Evolutionary conservation across 2,888 invertebrate genomes (phyloP), one percentile per base, ranked within the genome.

Genomic region (Drosophila mercatorum): DNA sequence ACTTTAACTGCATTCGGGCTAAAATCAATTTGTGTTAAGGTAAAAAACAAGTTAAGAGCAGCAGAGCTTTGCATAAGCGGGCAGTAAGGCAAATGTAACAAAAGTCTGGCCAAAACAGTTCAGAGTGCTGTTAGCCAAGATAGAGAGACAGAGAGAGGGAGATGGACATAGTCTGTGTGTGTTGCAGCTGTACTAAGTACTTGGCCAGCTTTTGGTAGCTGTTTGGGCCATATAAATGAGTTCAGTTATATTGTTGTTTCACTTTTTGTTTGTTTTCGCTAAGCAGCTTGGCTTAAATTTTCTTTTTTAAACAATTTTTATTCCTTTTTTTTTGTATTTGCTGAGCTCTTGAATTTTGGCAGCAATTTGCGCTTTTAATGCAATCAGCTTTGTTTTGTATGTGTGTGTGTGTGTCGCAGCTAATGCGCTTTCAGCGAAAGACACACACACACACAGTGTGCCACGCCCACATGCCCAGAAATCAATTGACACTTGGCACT

Each of bases 401-500:
- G 28, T 49, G 31, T 31, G 31, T 47, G 28, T 74, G 55, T 59
- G 26, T 64, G 68, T 49, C 63, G 59, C 61, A 65, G 80, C 80
- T 86, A 80, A 84, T 78, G 80, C 76, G 81, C 72, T 78, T 68
- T 67, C 65, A 75, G 72, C 64, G 53, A 53, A 66, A 55, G 34
- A 70, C 44, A 8, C 61, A 55, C 28, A 65, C 43, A 43, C 43
- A 56, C 10, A 44, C 36, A 52, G 46, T 44, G 3, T 31, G 40
- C 41, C 52, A 55, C 38, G 17, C 51, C 53, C 73, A 63, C 68
- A 64, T 78, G 70, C 63, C 67, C 55, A 63, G 74, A 73, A 87
- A 87, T 87, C 87, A 88, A 89, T 87, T 87, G 83, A 69, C 72
- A 80, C 69, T 78, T 72, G 80, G 78, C 83, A 75, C 78, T 80